Percentiles rank a stretch among this genome's conserved stretches.
Conservation (phyloP, 2,888 invertebrate species). For the Desoria tigrina region DNA sequence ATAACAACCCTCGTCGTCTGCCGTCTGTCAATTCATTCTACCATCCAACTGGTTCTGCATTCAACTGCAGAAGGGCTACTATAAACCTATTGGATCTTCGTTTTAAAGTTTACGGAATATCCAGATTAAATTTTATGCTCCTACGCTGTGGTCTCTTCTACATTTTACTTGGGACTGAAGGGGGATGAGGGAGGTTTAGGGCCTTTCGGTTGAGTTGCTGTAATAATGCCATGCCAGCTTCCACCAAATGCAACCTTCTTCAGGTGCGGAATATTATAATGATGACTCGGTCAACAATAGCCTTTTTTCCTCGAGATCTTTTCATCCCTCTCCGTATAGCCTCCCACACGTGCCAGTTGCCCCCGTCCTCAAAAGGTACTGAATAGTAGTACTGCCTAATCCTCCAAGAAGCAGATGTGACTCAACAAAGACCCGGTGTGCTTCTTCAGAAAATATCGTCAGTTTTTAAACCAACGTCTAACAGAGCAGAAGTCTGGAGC, state of each 20-base stretch:
- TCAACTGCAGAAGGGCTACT: slow-evolving; percentile 4
- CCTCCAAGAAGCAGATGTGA: slow-evolving; percentile 4
- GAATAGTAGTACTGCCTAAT: not conserved
- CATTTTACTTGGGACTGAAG: not conserved
- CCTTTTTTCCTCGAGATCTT: not conserved
- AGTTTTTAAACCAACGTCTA: not conserved
- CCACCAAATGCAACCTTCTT: not conserved
- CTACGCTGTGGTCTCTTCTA: not conserved
- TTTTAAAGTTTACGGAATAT: not conserved
- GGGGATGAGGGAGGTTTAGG: not conserved
- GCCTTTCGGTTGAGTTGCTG: not conserved
- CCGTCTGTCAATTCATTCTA: slow-evolving; percentile 38
- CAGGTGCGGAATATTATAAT: slow-evolving; percentile 15
- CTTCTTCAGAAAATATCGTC: not conserved
- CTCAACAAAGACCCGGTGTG: slow-evolving; percentile 12
- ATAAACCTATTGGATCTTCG: not conserved
- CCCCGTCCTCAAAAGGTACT: slow-evolving; percentile 15
- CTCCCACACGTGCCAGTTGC: slow-evolving; percentile 39
- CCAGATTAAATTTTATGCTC: no score
- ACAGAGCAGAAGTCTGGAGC: not conserved
- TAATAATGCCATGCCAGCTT: slow-evolving; percentile 12
- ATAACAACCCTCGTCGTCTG: no score
- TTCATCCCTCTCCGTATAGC: slow-evolving; percentile 10
- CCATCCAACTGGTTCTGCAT: not conserved
- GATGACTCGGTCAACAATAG: slow-evolving; percentile 8